Evolutionary conservation across 2,888 invertebrate genomes (phyloP).

Genomic region (Lymantria dispar): DNA sequence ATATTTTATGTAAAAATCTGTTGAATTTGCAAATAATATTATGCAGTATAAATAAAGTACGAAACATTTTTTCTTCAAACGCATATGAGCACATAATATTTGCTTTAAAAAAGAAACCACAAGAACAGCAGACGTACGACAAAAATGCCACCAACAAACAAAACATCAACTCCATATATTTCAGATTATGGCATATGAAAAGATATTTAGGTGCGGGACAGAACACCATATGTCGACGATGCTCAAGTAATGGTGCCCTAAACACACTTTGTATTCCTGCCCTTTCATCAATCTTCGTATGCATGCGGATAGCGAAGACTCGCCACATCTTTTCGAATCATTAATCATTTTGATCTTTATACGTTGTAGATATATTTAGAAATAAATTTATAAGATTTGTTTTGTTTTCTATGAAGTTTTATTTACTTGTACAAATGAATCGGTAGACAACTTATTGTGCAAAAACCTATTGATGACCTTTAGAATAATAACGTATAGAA

Average conservation of each 20-base stretch:
- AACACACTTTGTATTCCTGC: slow-evolving; percentile 11
- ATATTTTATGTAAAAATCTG: no score
- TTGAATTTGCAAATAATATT: no score
- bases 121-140: background rate
- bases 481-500: no score
- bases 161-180: slow-evolving; percentile 1
- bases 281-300: slow-evolving; percentile 16
- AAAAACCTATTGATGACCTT: no score
- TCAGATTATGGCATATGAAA: slow-evolving; percentile 7
- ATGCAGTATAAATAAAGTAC: no score
- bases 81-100: no score
- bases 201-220: slow-evolving; percentile 3
- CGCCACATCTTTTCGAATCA: slow-evolving; percentile 2
- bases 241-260: slow-evolving; percentile 11
- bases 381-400: background rate
- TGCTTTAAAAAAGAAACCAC: background rate
- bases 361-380: slow-evolving; percentile 3
- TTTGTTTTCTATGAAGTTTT: no score
- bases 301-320: slow-evolving; percentile 5
- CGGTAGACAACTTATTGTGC: no score
- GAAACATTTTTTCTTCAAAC: no score
- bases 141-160: background rate
- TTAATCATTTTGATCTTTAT: slow-evolving; percentile 12
- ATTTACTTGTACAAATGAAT: no score
- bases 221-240: slow-evolving; percentile 10